Percentiles rank a stretch among this genome's conserved stretches.
Conservation (phyloP, 2,113 vertebrate genomes). For the Coturnix japonica region DNA sequence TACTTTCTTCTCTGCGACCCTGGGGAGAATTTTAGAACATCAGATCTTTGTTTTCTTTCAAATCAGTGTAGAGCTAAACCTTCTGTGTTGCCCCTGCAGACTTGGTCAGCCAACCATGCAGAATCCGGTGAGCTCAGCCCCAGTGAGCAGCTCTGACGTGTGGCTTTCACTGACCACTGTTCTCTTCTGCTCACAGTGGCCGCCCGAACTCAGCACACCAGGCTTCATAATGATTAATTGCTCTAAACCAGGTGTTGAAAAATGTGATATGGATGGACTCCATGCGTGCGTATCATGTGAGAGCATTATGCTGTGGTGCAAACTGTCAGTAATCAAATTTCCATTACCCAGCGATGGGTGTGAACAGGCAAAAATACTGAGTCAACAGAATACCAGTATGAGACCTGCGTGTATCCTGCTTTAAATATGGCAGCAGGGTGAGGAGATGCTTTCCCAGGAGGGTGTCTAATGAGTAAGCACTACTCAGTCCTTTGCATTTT, state of each 20-base stretch:
- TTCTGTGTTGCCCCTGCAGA: background rate
- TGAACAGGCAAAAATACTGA: background rate
- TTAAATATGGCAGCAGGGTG: background rate
- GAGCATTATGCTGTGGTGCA: slow-evolving; percentile 3
- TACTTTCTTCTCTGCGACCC: background rate
- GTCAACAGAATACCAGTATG: background rate
- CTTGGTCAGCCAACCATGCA: slow-evolving; percentile 33
- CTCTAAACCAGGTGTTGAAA: background rate
- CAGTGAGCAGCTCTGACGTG: background rate
- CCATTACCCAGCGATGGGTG: background rate
- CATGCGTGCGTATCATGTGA: background rate
- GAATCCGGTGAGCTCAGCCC: slow-evolving; percentile 27
- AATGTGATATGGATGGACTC: background rate
- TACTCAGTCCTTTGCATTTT: background rate
- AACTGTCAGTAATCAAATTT: slow-evolving; percentile 28
- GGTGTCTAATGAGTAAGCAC: background rate
- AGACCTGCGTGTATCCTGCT: background rate
- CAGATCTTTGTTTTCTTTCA: background rate
- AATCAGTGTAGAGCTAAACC: background rate
- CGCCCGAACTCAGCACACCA: background rate
- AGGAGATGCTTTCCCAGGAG: background rate
- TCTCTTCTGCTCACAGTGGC: background rate
- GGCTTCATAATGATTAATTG: background rate
- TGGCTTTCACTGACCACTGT: background rate
- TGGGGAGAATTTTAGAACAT: background rate